Evolutionary conservation across 2,888 invertebrate genomes (phyloP).

Genomic region (Lumbricus terrestris): DNA sequence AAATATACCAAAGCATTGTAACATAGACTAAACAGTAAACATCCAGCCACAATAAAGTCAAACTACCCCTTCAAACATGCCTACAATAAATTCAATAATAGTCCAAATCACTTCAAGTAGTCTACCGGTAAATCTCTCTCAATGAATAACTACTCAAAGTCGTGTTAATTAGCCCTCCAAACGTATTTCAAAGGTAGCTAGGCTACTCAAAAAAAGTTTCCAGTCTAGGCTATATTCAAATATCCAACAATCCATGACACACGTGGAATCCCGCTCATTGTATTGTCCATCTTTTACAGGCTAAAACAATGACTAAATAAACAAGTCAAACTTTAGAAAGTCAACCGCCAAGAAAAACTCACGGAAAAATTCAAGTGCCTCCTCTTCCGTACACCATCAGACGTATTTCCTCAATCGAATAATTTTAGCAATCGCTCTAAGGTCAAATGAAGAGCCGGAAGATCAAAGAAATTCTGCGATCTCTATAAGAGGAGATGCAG

Average conservation of each 20-base stretch:
- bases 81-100: too few species aligned
- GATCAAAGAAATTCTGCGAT: neutral
- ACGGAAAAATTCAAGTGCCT: neutral
- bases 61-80: neutral
- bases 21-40: too few species aligned
- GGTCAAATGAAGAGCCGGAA: neutral
- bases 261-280: neutral
- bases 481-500: too few species aligned
- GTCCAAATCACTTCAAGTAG: neutral
- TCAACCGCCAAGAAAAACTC: neutral
- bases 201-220: too few species aligned
- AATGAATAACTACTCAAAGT: neutral
- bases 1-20: too few species aligned
- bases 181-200: too few species aligned
- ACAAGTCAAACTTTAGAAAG: neutral
- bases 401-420: neutral
- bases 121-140: neutral
- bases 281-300: neutral
- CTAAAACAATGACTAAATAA: neutral
- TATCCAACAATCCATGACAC: neutral
- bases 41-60: neutral
- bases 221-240: too few species aligned
- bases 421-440: neutral
- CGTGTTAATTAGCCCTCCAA: neutral
- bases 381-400: neutral